A percentile compares a stretch with the other conserved stretches of the same genome.
These are phyloP conservation scores for Nomia melanderi DNA, from an alignment of 1,140 invertebrate genomes.

Conservation along the genomic window DNA sequence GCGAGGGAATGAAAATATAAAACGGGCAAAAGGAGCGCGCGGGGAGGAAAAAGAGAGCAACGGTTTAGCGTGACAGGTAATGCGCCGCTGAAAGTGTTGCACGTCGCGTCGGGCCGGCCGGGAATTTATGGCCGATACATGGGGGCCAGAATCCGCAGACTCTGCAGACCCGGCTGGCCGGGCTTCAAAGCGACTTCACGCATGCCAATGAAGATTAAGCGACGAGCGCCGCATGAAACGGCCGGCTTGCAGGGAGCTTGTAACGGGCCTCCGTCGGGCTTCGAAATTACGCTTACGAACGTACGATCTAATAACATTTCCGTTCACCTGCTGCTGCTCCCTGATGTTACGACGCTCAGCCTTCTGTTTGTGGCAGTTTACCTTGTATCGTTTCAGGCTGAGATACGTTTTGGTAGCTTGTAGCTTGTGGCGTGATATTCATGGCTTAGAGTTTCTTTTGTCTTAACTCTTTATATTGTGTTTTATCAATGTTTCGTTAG, in stretches of 20 bases:
- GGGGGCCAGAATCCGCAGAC: constrained; percentile 24
- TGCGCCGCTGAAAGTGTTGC: constrained; percentile 51
- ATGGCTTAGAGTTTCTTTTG: too few relatives aligned
- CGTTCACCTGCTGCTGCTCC: background rate
- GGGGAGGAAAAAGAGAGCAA: background rate
- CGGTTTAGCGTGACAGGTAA: constrained; percentile 31
- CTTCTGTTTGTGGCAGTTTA: too few relatives aligned
- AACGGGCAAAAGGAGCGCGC: background rate
- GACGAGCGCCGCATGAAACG: constrained; percentile 13
- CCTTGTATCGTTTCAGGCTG: too few relatives aligned
- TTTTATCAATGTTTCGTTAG: too few relatives aligned
- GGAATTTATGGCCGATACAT: constrained; percentile 56
- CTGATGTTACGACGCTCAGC: too few relatives aligned
- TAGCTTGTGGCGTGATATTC: too few relatives aligned
- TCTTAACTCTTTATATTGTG: too few relatives aligned
- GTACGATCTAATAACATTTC: constrained; percentile 2
- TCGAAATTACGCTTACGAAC: background rate
- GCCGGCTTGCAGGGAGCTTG: too few relatives aligned
- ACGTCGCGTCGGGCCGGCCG: constrained; percentile 46
- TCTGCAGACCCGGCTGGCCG: constrained; percentile 15
- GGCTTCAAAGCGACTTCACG: constrained; percentile 55
- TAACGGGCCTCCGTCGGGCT: constrained; percentile 1
- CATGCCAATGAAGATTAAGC: constrained; percentile 54
- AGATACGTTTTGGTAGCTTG: too few relatives aligned
- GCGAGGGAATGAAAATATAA: background rate